Evolutionary conservation across 2,888 invertebrate species (phyloP), one percentile per base, ranked within the genome.

Genomic region (Pseudanteris insignis): DNA sequence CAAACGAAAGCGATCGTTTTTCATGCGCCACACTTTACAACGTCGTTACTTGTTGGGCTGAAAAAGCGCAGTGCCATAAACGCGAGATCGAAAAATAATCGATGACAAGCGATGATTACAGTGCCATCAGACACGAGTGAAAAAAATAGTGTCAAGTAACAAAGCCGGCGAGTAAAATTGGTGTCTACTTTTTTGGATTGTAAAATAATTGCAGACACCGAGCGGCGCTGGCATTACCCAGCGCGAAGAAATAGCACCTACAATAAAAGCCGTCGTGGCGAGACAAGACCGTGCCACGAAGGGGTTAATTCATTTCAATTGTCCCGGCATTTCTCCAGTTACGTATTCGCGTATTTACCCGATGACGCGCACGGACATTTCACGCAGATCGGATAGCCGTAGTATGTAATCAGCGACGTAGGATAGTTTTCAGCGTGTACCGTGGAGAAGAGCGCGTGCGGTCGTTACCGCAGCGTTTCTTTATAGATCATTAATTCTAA

Each of bases 401-500:
- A n/a, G n/a, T n/a, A n/a, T n/a, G 62, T 59, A 64, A 64, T 64
- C 61, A 62, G 55, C 62, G 59, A 53, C n/a, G 38, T 51, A 59
- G 62, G 64, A 65, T 62, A 62, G 64, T 62, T 65, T 65, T 62
- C 59, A 62, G 25, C 61, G 64, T 43, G 46, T n/a, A n/a, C n/a
- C n/a, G n/a, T n/a, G n/a, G 54, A 36, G 61, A 48, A 37, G 62
- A 59, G 59, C 59, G 62, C 62, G 62, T 51, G 58, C 66, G 70
- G 66, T 69, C 68, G 70, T 70, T 70, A 69, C 67, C 66, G 65
- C 61, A 63, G 66, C 64, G 65, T 67, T 70, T 68, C 70, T 67
- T 68, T 68, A 69, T 71, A 69, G 68, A 68, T 69, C 72, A 71
- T 71, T 70, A 72, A 71, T 71, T 72, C 67, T 67, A 68, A 71